Conservation (phyloP, 2,888 invertebrate species). For the Petrolisthes cinctipes region DNA sequence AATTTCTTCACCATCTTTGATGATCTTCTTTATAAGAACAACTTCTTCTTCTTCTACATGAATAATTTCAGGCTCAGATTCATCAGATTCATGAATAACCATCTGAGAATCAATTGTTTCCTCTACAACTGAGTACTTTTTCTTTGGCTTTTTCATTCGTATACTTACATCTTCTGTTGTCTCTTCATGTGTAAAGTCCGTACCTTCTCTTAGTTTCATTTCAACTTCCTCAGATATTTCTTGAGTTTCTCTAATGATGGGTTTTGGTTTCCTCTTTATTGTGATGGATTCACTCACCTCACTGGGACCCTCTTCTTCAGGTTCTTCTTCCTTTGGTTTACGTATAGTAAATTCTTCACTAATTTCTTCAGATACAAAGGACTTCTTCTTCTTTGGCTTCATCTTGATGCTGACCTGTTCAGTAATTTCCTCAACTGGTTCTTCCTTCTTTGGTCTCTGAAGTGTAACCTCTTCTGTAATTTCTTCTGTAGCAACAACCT, state of each 20-base stretch:
- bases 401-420: conserved; percentile 69
- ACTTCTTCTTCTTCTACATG: conserved; percentile 44
- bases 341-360: conserved; percentile 48
- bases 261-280: conserved; percentile 56
- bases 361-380: conserved; percentile 66
- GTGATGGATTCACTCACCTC: conserved; percentile 54
- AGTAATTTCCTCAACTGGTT: conserved; percentile 42
- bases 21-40: conserved; percentile 26
- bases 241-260: conserved; percentile 39
- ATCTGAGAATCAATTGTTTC: conserved; percentile 59
- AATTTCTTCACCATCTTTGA: conserved; percentile 39
- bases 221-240: conserved; percentile 61
- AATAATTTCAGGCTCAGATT: conserved; percentile 51
- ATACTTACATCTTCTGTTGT: conserved; percentile 63
- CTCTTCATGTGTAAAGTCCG: conserved; percentile 57
- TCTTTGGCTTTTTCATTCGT: conserved; percentile 61
- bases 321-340: conserved; percentile 44
- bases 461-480: conserved; percentile 70
- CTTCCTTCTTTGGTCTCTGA: conserved; percentile 67
- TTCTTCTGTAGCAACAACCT: conserved; percentile 75
- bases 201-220: conserved; percentile 45
- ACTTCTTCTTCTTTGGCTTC: conserved; percentile 73
- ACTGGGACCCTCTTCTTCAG: conserved; percentile 23
- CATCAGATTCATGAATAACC: conserved; percentile 52
- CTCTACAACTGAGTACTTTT: conserved; percentile 54